Conservation (phyloP, 2,888 invertebrate species). For the Diachrysia chrysitis region DNA sequence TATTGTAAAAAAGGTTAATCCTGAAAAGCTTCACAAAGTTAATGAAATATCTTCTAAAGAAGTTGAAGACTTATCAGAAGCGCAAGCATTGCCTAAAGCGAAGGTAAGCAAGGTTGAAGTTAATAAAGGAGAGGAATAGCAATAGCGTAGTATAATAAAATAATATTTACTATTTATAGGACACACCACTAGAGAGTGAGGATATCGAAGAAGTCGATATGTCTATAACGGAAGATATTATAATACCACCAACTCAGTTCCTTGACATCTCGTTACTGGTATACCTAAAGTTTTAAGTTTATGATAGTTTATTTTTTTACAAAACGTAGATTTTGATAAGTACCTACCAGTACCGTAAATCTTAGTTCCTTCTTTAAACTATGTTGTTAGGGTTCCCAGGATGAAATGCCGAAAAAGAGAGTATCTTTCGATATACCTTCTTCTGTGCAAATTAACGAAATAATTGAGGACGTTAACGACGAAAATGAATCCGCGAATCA, state of each 20-base stretch:
- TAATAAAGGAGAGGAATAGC: too few relatives aligned
- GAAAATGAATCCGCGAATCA: constrained; percentile 58
- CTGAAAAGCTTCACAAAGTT: constrained; percentile 67
- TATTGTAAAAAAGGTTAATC: constrained; percentile 72
- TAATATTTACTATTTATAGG: not conserved
- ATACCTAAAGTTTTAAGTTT: not conserved
- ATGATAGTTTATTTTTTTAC: too few relatives aligned
- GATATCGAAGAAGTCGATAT: constrained; percentile 71
- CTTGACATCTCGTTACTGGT: constrained; percentile 69
- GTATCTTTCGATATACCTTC: constrained; percentile 70
- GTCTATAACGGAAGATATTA: constrained; percentile 58
- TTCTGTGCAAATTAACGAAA: constrained; percentile 58
- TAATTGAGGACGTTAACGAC: constrained; percentile 45
- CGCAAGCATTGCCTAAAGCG: constrained; percentile 16
- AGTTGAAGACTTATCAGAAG: constrained; percentile 13
- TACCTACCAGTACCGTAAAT: too few relatives aligned
- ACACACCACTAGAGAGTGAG: constrained; percentile 48
- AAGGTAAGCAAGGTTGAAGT: constrained; percentile 5
- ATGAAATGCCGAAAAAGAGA: constrained; percentile 64
- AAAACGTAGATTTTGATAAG: too few relatives aligned
- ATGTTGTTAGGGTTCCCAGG: constrained; percentile 60
- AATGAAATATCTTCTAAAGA: constrained; percentile 63
- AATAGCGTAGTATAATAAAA: too few relatives aligned
- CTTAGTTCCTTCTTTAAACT: too few relatives aligned
- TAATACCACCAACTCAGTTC: constrained; percentile 79